Evolutionary conservation across 2,113 vertebrate species (phyloP).

Genomic region (Eudyptes chrysolophus): DNA sequence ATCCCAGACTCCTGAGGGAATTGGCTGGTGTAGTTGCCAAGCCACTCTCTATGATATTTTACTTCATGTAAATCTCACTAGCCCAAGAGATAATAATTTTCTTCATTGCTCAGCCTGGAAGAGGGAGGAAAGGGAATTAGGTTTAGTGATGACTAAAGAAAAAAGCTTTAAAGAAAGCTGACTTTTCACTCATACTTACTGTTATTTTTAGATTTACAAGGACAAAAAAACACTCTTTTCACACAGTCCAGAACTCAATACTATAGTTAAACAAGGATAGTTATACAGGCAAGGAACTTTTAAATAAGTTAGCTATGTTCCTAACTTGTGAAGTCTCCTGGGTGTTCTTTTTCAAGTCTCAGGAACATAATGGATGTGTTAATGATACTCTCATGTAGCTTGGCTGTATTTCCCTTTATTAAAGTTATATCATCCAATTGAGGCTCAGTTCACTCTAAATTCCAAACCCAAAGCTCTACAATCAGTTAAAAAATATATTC

Average conservation of each 20-base stretch:
- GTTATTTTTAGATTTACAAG: not conserved
- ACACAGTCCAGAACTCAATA: not conserved
- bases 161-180: not conserved
- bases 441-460: not conserved
- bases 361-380: not conserved
- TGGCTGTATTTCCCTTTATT: constrained; percentile 25
- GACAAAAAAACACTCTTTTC: not conserved
- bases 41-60: not conserved
- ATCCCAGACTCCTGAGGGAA: not conserved
- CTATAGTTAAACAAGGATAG: not conserved
- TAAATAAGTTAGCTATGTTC: not conserved
- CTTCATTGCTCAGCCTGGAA: not conserved
- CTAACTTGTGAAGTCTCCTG: constrained; percentile 28
- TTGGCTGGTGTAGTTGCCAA: not conserved
- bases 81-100: not conserved
- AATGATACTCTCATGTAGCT: constrained; percentile 32
- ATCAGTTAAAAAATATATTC: constrained; percentile 20
- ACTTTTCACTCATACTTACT: not conserved
- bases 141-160: not conserved
- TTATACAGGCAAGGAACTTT: not conserved
- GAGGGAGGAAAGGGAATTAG: not conserved
- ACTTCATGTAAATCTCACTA: not conserved
- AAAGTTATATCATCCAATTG: not conserved
- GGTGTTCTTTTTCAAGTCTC: not conserved
- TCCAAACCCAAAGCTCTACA: not conserved